Evolutionary conservation across 2,888 invertebrate species (phyloP), one percentile per base, ranked within the genome.

Genomic region (Osmoderma eremita): DNA sequence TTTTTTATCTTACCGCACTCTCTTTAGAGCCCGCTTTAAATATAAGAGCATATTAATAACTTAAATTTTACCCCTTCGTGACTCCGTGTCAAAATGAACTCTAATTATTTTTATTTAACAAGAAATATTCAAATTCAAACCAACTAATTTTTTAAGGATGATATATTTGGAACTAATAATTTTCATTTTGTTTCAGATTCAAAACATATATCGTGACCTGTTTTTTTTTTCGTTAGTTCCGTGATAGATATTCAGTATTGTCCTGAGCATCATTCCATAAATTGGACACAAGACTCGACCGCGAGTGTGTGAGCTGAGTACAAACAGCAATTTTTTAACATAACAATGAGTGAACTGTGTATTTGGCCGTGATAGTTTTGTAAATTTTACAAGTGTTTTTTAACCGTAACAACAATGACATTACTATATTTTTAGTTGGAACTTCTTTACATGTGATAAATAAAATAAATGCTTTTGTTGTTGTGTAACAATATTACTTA

Each of bases 201-300:
- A 20, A 42, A 56, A 18, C 58, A 13, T 45, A 36, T 53, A 36
- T 42, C 42, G 41, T 54, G 67, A 62, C 67, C 63, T 51, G 51
- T 53, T 63, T 66, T 22, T 50, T 41, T 48, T 13, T 22, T 24
- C 42, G 10, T 45, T 22, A 64, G 56, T 63, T 63, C 63, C 67
- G 67, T 67, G 64, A 68, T 68, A 68, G 50, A 56, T 54, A 68
- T 64, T 64, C 63, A 68, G 63, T 58, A 65, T 65, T 65, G 64
- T 61, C 42, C 67, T 56, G 41, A 67, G 36, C 49, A 63, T 58
- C 67, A 68, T 68, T 68, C 67, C 67, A 49, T 63, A 63, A 64
- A 56, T 63, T 63, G 64, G 67, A 64, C 64, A 67, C 20, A 56
- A 68, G 48, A 56, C 61, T 65, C 36, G 45, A 45, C 20, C 56